Base-by-base conservation (phyloP, 2,797 vertebrate species). In the Paramormyrops hopkinsi region DNA sequence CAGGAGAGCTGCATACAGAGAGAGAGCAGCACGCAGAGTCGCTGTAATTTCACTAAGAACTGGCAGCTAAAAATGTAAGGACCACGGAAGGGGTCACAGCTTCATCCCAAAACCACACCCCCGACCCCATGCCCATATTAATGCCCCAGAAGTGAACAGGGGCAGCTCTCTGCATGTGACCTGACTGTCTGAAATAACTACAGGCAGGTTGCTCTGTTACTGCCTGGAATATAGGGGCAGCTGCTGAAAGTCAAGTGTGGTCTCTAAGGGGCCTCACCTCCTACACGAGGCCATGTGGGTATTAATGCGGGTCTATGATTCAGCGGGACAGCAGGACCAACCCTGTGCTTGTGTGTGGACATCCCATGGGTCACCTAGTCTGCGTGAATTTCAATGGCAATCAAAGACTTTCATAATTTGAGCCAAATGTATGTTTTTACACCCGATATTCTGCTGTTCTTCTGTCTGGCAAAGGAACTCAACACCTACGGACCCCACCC, bases 181-280 rank as follows among this genome's bases (percentile, higher is more conserved):
- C 79, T 59, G 69, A 19, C 62, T 76, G 51, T 89, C 88, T 87
- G 53, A 84, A 79, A 89, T 90, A 88, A 88, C 88, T 56, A 88
- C n/a, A 25, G 90, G 89, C 89, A 92, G 89, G 85, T 88, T 90
- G 89, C 90, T 88, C 89, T 53, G 73, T 89, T 89, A 89, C 89
- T 90, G 85, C 88, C 48, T 89, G 87, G 89, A 91, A 56, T 87
- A 86, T 87, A 73, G 76, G 73, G 90, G 90, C 90, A 91, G 91
- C 91, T 90, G 91, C 89, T 79, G 17, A 44, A 82, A 89, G 89
- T 88, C 89, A 89, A 79, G 37, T 53, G 44, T 14, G 44, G 41
- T 29, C 89, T 89, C 88, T 50, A 54, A 84, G 90, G 90, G 56
- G 87, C 83, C 33, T 87, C 69, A 82, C 51, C 79, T 90, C 85